Evolutionary conservation across 2,113 vertebrate genomes (phyloP), one percentile per base, ranked within the genome.

Genomic region (Nanorana parkeri): DNA sequence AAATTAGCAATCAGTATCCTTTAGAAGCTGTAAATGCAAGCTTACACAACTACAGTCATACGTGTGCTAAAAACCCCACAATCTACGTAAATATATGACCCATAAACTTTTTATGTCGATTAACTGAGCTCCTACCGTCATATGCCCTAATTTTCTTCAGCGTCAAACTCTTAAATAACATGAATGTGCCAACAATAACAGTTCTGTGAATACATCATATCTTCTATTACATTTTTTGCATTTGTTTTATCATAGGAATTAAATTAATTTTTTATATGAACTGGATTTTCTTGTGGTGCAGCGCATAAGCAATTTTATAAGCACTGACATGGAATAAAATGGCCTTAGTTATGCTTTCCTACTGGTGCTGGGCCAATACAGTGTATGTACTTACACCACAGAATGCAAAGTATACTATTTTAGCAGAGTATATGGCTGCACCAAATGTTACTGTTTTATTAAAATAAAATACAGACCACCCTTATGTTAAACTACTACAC

Each of bases 101-200:
- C 16, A 28, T 26, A 10, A 80, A 13, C 51, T 69, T 72, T 71
- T 78, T 64, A 64, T 54, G 24, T 81, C 64, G 32, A 73, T 73
- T 73, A 73, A 26, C 78, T 65, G 15, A 47, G 58, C 60, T 81
- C 79, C 58, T 21, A 73, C 79, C 55, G 60, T 36, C 60, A 81
- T 54, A 29, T 68, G 64, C 28, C 36, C 77, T 28, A 79, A 16
- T 79, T 79, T 79, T 74, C 24, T 54, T 78, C 61, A 29, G 63
- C 67, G 76, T 54, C 52, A 68, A 47, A 28, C 19, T 10, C 28
- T 24, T 54, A 68, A 61, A 80, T 54, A 21, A 29, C 56, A 79
- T 60, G 19, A 54, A 63, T 29, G 24, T 15, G 47, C 55, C 4
- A 72, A 23, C 36, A 29, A 58, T 64, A 71, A 21, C 36, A 72